Base-by-base conservation (phyloP, 1,140 invertebrate species). In the Drosophila pachea region DNA sequence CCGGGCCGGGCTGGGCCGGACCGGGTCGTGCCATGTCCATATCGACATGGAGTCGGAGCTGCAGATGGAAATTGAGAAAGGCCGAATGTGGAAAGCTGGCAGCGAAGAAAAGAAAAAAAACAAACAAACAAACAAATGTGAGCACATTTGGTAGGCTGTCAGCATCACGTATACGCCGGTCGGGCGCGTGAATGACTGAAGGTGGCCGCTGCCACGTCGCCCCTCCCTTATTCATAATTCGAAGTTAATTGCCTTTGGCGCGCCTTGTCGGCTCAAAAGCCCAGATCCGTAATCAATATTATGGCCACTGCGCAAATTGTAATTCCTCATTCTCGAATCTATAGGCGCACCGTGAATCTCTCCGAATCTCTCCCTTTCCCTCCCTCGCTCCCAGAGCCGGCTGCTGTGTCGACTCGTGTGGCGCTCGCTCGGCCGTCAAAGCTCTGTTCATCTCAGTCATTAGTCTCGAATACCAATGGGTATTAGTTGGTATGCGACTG, bases 251-350 rank as follows among this genome's bases (percentile, higher is more conserved):
- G 77, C 58, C 47, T 66, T 66, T 48, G 64, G 68, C 36, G 33
- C 43, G 55, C 45, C 50, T 76, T 76, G 60, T 61, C 59, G 49
- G 29, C 62, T 60, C 62, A 59, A 66, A 66, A 53, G 68, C 63
- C 59, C 54, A 58, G 49, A 79, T 68, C 68, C 65, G 68, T 52
- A 63, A 81, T 81, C 73, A 68, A 76, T 79, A 81, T 66, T 76
- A 66, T 73, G 53, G 49, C 40, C 68, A 65, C 47, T 65, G 68
- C 68, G 61, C 54, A 65, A 58, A 70, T 59, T 70, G 32, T 58
- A 65, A 53, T 65, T 54, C 61, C 60, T 43, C 66, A 69, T 54
- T 65, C 50, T 52, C 49, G 29, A 53, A 52, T 29, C 22, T 22
- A 22, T 42, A 11, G 7, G 22, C 8, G 4, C 5, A 0, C 22